Conservation (phyloP, 2,113 vertebrate species). For the Oncorhynchus nerka region DNA sequence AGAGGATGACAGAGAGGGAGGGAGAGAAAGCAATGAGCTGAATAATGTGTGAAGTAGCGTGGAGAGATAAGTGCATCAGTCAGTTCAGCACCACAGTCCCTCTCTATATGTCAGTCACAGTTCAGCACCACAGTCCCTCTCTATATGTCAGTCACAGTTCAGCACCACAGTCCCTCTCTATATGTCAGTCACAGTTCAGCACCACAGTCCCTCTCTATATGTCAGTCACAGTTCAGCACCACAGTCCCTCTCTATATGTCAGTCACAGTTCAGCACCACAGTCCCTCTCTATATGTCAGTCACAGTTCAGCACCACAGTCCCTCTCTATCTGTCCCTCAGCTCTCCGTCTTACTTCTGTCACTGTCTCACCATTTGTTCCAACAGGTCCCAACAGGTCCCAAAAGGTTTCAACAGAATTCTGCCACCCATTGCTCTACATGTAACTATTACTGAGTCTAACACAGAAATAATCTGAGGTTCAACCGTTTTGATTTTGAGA, state of each 20-base stretch:
- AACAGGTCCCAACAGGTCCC: background rate
- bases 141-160: constrained; percentile 2
- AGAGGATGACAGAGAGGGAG: background rate
- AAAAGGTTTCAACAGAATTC: background rate
- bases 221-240: background rate
- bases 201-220: background rate
- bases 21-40: constrained; percentile 1
- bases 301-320: no score
- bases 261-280: no score
- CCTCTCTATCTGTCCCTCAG: background rate
- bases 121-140: no score
- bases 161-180: background rate
- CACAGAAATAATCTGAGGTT: background rate
- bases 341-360: background rate
- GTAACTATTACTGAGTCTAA: no score
- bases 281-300: no score
- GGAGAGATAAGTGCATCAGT: constrained; percentile 45
- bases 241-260: background rate
- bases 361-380: background rate
- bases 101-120: constrained; percentile 6
- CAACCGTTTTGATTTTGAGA: background rate
- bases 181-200: background rate
- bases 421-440: background rate
- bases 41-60: background rate
- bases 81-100: constrained; percentile 4